phyloP scores from a whole-genome alignment of 2,113 vertebrate species.

The Pedetes capensis region DNA sequence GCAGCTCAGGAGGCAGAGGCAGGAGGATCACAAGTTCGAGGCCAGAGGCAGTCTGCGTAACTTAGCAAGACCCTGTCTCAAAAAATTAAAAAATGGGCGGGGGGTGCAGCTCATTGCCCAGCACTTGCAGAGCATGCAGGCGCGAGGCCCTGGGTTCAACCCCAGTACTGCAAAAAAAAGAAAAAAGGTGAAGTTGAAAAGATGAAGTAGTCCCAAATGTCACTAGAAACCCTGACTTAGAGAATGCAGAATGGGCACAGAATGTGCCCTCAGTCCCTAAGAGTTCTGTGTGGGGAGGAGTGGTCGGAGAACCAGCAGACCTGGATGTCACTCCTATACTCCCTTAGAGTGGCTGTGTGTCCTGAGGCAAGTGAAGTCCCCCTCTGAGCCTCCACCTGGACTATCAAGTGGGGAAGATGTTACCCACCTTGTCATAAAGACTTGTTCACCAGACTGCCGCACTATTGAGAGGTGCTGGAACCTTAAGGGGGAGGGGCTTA shows the following conservation, averaged over 20 bases:
- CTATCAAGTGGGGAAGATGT: not conserved
- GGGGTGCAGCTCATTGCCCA: no score
- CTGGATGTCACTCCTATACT: not conserved
- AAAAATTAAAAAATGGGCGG: no score
- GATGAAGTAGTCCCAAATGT: not conserved
- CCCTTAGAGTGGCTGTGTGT: not conserved
- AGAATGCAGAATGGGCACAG: not conserved
- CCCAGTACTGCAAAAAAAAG: no score
- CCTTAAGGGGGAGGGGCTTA: no score
- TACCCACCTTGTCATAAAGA: not conserved
- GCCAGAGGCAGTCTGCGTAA: no score
- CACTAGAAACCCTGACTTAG: not conserved
- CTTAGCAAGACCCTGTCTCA: no score
- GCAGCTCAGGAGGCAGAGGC: no score
- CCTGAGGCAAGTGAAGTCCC: not conserved
- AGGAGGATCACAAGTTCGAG: no score
- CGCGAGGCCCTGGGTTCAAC: no score
- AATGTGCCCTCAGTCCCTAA: not conserved
- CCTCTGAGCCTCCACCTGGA: not conserved
- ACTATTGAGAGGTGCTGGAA: not conserved
- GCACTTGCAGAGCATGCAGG: no score
- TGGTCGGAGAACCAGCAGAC: not conserved
- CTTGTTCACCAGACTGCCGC: not conserved
- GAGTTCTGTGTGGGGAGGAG: rapidly evolving
- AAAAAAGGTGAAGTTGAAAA: no score